A percentile compares a stretch with the other conserved stretches of the same genome.
These are phyloP conservation scores for Clistopyga incitator DNA, from an alignment of 2,888 invertebrate species.

Conservation along the genomic window DNA sequence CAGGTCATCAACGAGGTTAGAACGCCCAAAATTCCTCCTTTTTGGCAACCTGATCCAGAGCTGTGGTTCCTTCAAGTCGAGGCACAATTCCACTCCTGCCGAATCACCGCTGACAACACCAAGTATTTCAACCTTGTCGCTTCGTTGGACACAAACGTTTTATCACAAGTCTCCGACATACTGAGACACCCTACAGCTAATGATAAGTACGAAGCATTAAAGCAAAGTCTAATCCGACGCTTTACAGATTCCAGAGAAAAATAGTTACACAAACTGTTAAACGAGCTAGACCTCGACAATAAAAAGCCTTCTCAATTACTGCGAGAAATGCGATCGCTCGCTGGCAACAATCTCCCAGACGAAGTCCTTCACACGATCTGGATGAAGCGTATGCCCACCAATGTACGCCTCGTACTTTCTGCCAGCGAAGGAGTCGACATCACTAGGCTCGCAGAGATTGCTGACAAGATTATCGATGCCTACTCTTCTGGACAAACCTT, in stretches of 20 bases:
- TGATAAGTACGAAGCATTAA: no score
- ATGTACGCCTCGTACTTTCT: neutral
- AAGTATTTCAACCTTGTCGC: neutral
- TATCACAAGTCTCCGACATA: no score
- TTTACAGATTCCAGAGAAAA: slow-evolving; percentile 7
- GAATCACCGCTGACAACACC: neutral
- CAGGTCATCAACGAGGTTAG: no score
- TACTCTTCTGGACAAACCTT: no score
- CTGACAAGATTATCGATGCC: slow-evolving; percentile 7
- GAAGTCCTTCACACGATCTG: slow-evolving; percentile 61
- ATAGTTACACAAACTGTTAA: neutral
- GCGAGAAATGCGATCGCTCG: slow-evolving; percentile 61
- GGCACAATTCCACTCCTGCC: no score
- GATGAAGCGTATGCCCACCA: slow-evolving; percentile 18
- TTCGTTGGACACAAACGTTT: neutral
- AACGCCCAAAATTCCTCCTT: no score
- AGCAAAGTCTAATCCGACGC: neutral
- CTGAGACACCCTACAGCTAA: no score
- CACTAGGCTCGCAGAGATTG: neutral
- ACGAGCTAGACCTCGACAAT: slow-evolving; percentile 26
- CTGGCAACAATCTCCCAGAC: slow-evolving; percentile 54
- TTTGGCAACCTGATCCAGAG: no score
- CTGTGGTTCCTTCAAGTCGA: no score
- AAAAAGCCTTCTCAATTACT: slow-evolving; percentile 67
- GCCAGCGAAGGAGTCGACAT: slow-evolving; percentile 14